phyloP scores from a whole-genome alignment of 1,140 invertebrate genomes.

The Drosophila parabipectinata region DNA sequence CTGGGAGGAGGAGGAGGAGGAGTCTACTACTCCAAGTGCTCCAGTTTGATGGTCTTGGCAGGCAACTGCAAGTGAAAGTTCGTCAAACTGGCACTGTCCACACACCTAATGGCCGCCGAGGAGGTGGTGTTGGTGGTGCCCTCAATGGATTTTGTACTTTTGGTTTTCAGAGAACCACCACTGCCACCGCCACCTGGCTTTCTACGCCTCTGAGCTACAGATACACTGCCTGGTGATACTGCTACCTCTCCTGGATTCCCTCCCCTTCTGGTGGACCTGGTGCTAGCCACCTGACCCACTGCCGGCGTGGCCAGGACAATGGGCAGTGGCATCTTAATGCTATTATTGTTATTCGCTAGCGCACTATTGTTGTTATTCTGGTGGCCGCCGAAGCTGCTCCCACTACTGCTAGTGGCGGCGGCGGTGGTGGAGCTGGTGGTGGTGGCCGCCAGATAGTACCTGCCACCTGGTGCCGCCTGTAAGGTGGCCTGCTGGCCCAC shows the following conservation, averaged over 20 bases:
- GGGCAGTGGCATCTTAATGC: conserved; percentile 53
- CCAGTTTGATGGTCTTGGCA: conserved; percentile 62
- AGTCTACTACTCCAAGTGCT: conserved; percentile 39
- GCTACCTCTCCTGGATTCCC: conserved; percentile 4
- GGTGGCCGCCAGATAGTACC: conserved; percentile 40
- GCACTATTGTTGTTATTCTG: conserved; percentile 43
- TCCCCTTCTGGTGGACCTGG: conserved; percentile 21
- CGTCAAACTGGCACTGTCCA: conserved; percentile 63
- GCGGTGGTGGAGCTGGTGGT: conserved; percentile 22
- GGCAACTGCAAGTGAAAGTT: conserved; percentile 51
- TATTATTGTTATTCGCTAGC: conserved; percentile 52
- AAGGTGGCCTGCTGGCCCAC: conserved; percentile 29
- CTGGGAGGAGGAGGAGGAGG: background rate
- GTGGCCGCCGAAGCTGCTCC: no score
- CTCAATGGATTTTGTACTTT: no score
- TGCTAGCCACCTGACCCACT: conserved; percentile 9
- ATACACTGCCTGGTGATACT: background rate
- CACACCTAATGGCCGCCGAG: conserved; percentile 52
- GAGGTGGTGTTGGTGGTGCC: background rate
- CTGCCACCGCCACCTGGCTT: background rate
- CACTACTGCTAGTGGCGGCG: conserved; percentile 4
- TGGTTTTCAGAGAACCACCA: background rate
- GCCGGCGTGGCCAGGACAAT: conserved; percentile 51
- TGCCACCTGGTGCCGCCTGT: conserved; percentile 39
- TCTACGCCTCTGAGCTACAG: conserved; percentile 7